Evolutionary conservation across 2,113 vertebrate genomes (phyloP), one percentile per base, ranked within the genome.

Genomic region (Hypanus sabinus): DNA sequence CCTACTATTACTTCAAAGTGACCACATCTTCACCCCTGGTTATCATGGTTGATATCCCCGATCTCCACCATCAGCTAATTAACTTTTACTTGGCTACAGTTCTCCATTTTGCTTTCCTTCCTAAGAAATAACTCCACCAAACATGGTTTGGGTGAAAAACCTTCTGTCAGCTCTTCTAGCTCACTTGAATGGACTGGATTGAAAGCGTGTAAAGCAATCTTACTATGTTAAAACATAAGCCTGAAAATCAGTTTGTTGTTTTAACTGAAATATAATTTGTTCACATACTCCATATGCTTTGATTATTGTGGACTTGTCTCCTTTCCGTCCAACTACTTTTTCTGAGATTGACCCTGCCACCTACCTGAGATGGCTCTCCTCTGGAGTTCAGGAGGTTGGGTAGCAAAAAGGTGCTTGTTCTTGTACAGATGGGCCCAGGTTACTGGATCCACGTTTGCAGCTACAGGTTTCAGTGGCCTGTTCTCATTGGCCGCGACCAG

Each of bases 311-410:
- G 85, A 87, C 8, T 65, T 88, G 30, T 33, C 85, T 18, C 60
- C 85, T 88, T 16, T 88, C 60, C 8, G 14, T 20, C 12, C 18
- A 12, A 20, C n/a, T 20, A 33, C 1, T 33, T 88, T 87, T 87
- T 87, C 46, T 10, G 5, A n/a, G 55, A n/a, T 87, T 87, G 57
- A 9, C 10, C 6, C 3, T 0, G 71, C 33, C 7, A 33, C 79
- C 7, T 94, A 96, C 96, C 96, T 94, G 96, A 95, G 46, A 96
- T 95, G 71, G 95, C 95, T 79, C 96, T 96, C 20, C 96, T 94
- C 46, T 96, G 96, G 83, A 96, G 94, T 70, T 93, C 91, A 20
- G 91, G 70, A 96, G 94, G 88, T 96, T 95, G 79, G 95, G 95
- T 94, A 94, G 92, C 62, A 22, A 93, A 93, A 14, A 55, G 68